These are phyloP conservation scores for Sapayoa aenigma DNA, from an alignment of 2,113 vertebrate species.

Conservation along the genomic window DNA sequence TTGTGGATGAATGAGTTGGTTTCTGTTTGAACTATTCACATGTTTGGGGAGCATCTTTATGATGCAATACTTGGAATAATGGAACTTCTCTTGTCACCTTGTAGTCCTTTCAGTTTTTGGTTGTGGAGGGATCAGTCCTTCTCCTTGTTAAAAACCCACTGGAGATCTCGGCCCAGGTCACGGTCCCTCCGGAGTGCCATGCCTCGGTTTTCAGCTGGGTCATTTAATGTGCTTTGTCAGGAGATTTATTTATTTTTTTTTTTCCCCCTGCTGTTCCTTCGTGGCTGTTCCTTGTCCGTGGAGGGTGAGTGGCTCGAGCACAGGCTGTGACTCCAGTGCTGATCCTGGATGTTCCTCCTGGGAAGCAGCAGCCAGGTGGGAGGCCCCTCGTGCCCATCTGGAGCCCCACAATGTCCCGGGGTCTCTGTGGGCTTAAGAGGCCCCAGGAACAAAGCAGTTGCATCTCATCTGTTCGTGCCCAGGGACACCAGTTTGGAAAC, in stretches of 20 bases:
- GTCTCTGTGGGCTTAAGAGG: background rate
- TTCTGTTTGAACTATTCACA: background rate
- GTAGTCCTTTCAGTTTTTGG: background rate
- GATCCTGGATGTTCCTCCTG: background rate
- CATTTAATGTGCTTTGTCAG: background rate
- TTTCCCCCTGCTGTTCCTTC: fast-evolving
- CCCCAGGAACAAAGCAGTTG: background rate
- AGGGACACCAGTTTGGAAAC: background rate
- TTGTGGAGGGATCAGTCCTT: background rate
- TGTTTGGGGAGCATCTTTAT: background rate
- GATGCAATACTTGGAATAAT: background rate
- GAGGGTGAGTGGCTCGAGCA: background rate
- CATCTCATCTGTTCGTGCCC: background rate
- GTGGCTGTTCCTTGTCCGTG: background rate
- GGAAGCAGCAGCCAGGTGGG: background rate
- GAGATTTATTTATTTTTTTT: background rate
- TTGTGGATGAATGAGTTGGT: background rate
- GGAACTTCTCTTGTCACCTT: background rate
- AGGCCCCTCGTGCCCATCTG: background rate
- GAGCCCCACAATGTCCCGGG: background rate
- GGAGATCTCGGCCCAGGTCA: background rate
- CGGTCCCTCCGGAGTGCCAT: background rate
- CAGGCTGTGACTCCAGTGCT: fast-evolving
- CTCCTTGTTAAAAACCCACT: background rate
- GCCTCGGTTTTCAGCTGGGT: background rate